A percentile compares a stretch with the other conserved stretches of the same genome.
phyloP scores from a whole-genome alignment of 2,113 vertebrate genomes.

The Periophthalmus modestus region DNA sequence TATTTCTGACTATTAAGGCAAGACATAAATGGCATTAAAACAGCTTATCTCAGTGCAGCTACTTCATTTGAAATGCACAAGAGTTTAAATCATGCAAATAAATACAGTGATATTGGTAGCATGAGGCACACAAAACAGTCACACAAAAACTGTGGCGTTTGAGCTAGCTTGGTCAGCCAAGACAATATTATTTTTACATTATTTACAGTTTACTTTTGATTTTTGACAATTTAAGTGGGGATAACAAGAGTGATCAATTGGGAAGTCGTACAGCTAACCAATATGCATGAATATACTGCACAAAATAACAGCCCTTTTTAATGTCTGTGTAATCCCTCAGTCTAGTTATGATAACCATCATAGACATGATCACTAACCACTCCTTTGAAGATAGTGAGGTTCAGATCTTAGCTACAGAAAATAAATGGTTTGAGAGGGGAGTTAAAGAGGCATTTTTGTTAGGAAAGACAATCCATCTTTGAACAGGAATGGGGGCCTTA shows the following conservation, averaged over 20 bases:
- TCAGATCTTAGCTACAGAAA: too few species aligned
- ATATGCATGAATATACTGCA: not conserved
- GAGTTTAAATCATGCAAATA: slow-evolving; percentile 60
- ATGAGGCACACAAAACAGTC: slow-evolving; percentile 41
- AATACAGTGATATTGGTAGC: slow-evolving; percentile 57
- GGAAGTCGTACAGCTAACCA: not conserved
- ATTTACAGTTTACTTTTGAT: not conserved
- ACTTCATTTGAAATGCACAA: slow-evolving; percentile 31
- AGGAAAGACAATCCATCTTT: too few species aligned
- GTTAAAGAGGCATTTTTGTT: too few species aligned
- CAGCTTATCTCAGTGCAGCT: slow-evolving; percentile 69
- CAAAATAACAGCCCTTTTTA: not conserved
- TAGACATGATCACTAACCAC: too few species aligned
- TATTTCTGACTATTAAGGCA: slow-evolving; percentile 55
- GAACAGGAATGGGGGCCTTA: too few species aligned
- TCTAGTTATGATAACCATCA: too few species aligned
- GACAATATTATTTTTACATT: not conserved
- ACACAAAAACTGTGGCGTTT: slow-evolving; percentile 16
- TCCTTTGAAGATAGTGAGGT: too few species aligned
- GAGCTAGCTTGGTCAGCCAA: not conserved
- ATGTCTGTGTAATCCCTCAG: too few species aligned
- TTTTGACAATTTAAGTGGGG: not conserved
- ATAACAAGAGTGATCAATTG: not conserved
- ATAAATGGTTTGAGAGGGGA: too few species aligned
- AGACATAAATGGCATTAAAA: slow-evolving; percentile 23